Evolutionary conservation across 2,888 invertebrate species (phyloP), one percentile per base, ranked within the genome.

Genomic region (Athrips mouffetella): DNA sequence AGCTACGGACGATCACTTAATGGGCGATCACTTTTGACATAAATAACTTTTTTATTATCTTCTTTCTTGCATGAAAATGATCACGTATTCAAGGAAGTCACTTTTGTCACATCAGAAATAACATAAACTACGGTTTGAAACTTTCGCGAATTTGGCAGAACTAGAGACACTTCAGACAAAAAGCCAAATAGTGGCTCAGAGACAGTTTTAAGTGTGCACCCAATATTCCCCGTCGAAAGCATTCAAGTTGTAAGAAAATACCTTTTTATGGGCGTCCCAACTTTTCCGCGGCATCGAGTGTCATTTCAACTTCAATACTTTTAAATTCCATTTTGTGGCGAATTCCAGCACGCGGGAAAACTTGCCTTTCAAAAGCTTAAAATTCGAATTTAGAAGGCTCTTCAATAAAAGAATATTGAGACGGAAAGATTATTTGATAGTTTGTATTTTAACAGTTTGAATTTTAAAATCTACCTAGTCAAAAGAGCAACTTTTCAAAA

Each of bases 291-390:
- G 48, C 16, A 49, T 51, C 35, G 61, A 72, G 65, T 67, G 70
- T 70, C 76, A 70, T 65, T 73, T 66, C 62, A 65, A 61, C 59
- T 68, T 67, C 62, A 65, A 70, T 67, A 63, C 63, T 64, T 67
- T 59, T 48, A 49, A 58, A 63, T 66, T 64, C 61, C 64, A 63
- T 60, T 67, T 54, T 50, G 60, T n/a, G 50, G 59, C 50, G 57
- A 15, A 42, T 57, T 50, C 49, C 51, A 54, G 56, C 58, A 47
- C 47, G 47, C 25, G 18, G 16, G 23, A 20, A 33, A 39, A 39
- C 21, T 39, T 39, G 23, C 27, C 7, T n/a, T 29, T 30, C 44
- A 48, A 25, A 48, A 55, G 50, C 45, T 53, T 55, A 61, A 64
- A 39, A 39, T 29, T 47, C 29, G 25, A 41, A 33, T 23, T 5